Evolutionary conservation across 1,140 invertebrate genomes (phyloP).

Genomic region (Procambarus virginalis): DNA sequence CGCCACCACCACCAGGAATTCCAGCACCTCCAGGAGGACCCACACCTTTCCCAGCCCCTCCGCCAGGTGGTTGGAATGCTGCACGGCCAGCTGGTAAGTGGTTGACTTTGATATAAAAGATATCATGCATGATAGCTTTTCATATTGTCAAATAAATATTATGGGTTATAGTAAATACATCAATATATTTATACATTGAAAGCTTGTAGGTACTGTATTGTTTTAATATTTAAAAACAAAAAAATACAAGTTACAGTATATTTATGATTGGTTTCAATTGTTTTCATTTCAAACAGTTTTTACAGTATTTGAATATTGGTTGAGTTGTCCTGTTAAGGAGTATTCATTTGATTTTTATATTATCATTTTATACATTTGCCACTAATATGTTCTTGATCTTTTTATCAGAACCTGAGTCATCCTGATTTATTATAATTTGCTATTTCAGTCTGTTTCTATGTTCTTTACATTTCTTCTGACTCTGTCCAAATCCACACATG

Average conservation of each 20-base stretch:
- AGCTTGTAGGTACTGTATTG: background rate
- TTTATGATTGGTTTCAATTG: background rate
- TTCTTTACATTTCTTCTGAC: background rate
- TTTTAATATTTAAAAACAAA: background rate
- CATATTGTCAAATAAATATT: background rate
- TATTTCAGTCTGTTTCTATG: background rate
- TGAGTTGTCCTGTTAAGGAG: background rate
- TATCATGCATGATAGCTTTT: background rate
- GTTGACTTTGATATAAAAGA: background rate
- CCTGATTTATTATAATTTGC: background rate
- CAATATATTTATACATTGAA: background rate
- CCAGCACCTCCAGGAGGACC: conserved; percentile 69
- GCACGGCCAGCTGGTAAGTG: conserved; percentile 77
- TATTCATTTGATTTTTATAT: background rate
- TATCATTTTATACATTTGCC: background rate
- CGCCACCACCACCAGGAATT: conserved; percentile 65
- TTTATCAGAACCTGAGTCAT: background rate
- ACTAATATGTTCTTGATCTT: background rate
- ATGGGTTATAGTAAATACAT: background rate
- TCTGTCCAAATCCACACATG: background rate
- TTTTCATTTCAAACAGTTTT: background rate
- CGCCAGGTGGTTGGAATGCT: conserved; percentile 79
- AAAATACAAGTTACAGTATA: background rate
- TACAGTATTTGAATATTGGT: background rate
- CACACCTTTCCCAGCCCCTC: conserved; percentile 74